Percentiles rank a stretch among this genome's conserved stretches.
phyloP scores from a whole-genome alignment of 2,797 vertebrate genomes.

The Phalloptychus januarius region DNA sequence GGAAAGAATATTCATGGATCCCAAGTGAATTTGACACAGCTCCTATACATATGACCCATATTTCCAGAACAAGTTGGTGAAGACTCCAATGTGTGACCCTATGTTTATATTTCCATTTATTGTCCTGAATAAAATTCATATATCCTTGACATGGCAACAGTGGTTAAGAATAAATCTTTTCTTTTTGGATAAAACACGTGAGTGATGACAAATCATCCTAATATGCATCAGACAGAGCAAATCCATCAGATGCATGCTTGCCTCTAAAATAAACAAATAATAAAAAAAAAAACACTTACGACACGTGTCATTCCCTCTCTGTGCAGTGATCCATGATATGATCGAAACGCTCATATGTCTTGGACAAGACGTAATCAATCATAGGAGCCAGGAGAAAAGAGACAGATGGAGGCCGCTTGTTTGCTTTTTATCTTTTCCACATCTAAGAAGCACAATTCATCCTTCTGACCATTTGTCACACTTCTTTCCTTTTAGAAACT shows the following conservation, averaged over 20 bases:
- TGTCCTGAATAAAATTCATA: slow-evolving; percentile 4
- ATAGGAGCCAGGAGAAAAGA: slow-evolving; percentile 44
- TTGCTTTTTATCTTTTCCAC: slow-evolving; percentile 36
- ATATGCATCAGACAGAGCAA: slow-evolving; percentile 42
- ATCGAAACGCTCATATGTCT: slow-evolving; percentile 62
- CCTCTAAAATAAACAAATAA: slow-evolving; percentile 65
- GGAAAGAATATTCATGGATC: slow-evolving; percentile 13
- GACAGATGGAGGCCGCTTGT: slow-evolving; percentile 23
- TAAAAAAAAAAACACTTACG: slow-evolving; percentile 60
- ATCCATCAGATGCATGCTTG: slow-evolving; percentile 62
- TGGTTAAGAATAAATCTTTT: slow-evolving; percentile 18
- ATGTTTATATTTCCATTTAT: neutral
- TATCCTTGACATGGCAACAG: neutral
- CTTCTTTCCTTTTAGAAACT: slow-evolving; percentile 31
- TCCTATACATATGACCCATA: slow-evolving; percentile 27
- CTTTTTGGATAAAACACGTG: slow-evolving; percentile 40
- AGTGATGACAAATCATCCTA: slow-evolving; percentile 56
- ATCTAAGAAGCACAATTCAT: slow-evolving; percentile 23
- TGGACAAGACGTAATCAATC: slow-evolving; percentile 69
- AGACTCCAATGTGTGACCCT: neutral
- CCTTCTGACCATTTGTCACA: slow-evolving; percentile 54
- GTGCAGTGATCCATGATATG: slow-evolving; percentile 71
- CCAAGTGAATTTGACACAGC: slow-evolving; percentile 17
- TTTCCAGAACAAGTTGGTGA: neutral
- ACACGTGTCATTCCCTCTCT: slow-evolving; percentile 69